Conservation (phyloP, 2,113 vertebrate species). For the Lipophrys pholis region DNA sequence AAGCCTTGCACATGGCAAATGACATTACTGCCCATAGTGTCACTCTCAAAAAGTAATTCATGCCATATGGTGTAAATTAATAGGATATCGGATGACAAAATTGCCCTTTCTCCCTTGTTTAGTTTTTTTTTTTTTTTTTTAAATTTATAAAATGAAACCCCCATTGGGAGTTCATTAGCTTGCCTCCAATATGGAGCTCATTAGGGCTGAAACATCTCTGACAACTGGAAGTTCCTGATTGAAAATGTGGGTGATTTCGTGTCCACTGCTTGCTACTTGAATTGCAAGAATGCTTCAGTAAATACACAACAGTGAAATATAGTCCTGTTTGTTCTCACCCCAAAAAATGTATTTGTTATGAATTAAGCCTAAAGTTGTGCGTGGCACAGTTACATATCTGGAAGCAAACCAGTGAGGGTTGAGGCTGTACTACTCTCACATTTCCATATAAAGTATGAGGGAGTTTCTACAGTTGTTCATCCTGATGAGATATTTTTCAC, state of each 20-base stretch:
- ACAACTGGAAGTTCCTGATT: not conserved
- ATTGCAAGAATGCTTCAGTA: not conserved
- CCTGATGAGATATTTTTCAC: constrained; percentile 16
- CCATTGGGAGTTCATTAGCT: too few species aligned
- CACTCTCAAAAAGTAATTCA: constrained; percentile 5
- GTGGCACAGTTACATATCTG: not conserved
- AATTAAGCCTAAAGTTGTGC: not conserved
- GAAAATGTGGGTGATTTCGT: too few species aligned
- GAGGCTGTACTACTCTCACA: not conserved
- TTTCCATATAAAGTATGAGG: constrained; percentile 26
- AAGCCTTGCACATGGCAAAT: constrained; percentile 11
- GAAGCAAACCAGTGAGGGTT: not conserved
- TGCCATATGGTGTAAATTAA: not conserved
- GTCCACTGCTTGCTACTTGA: too few species aligned
- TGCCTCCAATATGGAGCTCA: not conserved
- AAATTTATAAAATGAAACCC: not conserved
- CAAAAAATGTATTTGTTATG: not conserved
- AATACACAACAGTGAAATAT: not conserved
- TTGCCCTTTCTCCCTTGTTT: not conserved
- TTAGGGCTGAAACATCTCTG: not conserved
- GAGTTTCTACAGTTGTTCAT: constrained; percentile 10
- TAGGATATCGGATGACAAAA: too few species aligned
- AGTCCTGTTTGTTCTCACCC: not conserved
- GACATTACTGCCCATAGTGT: constrained; percentile 15
- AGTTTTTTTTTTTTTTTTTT: too few species aligned